Percentiles rank a stretch among this genome's conserved stretches.
Evolutionary conservation across 2,113 vertebrate species (phyloP).

Genomic region (Campylomormyrus numenius): DNA sequence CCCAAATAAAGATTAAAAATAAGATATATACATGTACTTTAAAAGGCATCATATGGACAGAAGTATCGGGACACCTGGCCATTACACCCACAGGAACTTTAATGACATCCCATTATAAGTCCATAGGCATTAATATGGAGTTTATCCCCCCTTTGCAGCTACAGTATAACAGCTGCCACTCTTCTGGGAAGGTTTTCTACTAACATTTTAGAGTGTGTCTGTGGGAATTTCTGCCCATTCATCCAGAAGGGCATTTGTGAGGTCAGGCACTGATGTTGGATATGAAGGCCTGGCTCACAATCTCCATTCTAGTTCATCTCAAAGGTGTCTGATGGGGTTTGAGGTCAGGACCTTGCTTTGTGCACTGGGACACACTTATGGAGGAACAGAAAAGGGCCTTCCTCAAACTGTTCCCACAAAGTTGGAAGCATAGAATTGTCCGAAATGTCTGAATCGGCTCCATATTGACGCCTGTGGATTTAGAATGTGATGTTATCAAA

Average conservation of each 20-base stretch:
- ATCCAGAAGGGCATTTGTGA: not conserved
- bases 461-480: not conserved
- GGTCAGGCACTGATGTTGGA: not conserved
- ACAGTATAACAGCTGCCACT: not conserved
- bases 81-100: not conserved
- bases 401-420: not conserved
- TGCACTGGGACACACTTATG: not conserved
- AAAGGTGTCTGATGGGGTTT: not conserved
- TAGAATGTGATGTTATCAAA: not conserved
- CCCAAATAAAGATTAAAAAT: not conserved
- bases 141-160: not conserved
- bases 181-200: not conserved
- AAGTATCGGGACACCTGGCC: not conserved
- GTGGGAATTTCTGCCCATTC: not conserved
- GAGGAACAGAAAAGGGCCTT: not conserved
- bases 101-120: not conserved
- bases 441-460: not conserved
- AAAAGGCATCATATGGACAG: not conserved
- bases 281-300: not conserved
- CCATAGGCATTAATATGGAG: not conserved
- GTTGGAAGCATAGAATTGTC: not conserved
- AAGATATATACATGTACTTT: not conserved
- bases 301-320: not conserved
- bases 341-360: not conserved
- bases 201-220: not conserved